Percentiles rank a stretch among this genome's conserved stretches.
These are phyloP conservation scores for Siphonodentalium dalli DNA, from an alignment of 2,888 invertebrate species.

Conservation along the genomic window DNA sequence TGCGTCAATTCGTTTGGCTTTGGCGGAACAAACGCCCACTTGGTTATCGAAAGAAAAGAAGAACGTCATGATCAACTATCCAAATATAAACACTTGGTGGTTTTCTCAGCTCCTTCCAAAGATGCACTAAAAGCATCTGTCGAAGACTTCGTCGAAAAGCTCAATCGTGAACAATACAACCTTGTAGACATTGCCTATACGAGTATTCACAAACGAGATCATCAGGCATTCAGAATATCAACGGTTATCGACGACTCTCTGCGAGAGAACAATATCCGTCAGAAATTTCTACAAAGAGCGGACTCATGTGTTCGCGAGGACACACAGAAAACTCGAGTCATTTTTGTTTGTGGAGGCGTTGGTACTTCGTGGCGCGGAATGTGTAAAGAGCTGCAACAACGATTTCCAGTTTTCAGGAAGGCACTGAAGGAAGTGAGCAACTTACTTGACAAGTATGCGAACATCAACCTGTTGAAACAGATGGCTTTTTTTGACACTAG, in stretches of 20 bases:
- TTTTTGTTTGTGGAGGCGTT: slow-evolving; percentile 43
- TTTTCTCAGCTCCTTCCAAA: slow-evolving; percentile 14
- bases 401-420: slow-evolving; percentile 21
- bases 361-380: slow-evolving; percentile 40
- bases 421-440: slow-evolving; percentile 25
- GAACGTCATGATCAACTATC: too few species aligned
- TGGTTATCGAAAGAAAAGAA: slow-evolving; percentile 36
- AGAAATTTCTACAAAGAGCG: background rate
- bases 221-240: slow-evolving; percentile 21
- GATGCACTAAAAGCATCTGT: slow-evolving; percentile 7
- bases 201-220: slow-evolving; percentile 14
- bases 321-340: slow-evolving; percentile 8
- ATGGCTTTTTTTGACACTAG: too few species aligned
- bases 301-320: background rate
- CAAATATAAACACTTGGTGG: slow-evolving; percentile 5
- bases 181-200: slow-evolving; percentile 9
- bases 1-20: slow-evolving; percentile 41
- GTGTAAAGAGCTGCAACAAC: slow-evolving; percentile 30
- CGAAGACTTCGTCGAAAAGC: slow-evolving; percentile 1
- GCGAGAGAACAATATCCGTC: slow-evolving; percentile 8
- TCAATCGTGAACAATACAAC: background rate
- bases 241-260: slow-evolving; percentile 10
- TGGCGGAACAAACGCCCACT: slow-evolving; percentile 44
- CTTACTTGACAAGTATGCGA: too few species aligned
- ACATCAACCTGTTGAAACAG: background rate